Evolutionary conservation across 2,113 vertebrate genomes (phyloP).

Genomic region (Anarrhichthys ocellatus): DNA sequence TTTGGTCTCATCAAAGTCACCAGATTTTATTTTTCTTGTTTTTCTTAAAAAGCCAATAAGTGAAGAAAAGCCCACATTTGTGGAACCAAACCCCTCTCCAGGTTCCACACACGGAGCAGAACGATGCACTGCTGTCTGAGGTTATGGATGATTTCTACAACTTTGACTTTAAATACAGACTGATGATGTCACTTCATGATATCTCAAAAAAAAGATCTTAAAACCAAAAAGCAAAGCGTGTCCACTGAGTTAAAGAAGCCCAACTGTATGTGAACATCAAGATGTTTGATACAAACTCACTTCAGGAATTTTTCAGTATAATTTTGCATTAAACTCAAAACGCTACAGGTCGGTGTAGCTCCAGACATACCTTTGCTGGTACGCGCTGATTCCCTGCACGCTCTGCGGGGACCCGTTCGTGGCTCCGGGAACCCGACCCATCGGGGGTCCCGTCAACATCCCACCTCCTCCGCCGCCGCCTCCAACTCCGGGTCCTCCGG

Average conservation of each 20-base stretch:
- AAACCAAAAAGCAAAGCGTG: not conserved
- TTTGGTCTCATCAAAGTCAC: not conserved
- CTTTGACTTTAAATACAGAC: slow-evolving; percentile 32
- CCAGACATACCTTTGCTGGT: slow-evolving; percentile 94
- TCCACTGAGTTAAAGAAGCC: slow-evolving; percentile 63
- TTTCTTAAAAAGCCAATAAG: not conserved
- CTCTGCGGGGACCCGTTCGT: slow-evolving; percentile 94
- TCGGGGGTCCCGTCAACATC: slow-evolving; percentile 90
- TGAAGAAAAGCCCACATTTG: too few relatives aligned
- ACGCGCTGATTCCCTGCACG: slow-evolving; percentile 93
- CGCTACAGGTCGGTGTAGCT: slow-evolving; percentile 44
- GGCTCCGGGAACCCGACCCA: slow-evolving; percentile 88
- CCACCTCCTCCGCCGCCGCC: slow-evolving; percentile 76
- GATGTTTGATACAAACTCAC: not conserved
- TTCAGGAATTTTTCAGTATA: too few relatives aligned
- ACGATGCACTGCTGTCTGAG: not conserved
- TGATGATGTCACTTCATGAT: not conserved
- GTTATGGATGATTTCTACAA: not conserved
- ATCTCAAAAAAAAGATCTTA: not conserved
- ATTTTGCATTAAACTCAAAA: not conserved
- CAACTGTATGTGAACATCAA: slow-evolving; percentile 16
- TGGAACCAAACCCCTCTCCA: not conserved
- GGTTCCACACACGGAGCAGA: not conserved
- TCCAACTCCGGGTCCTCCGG: slow-evolving; percentile 88
- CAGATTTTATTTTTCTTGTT: not conserved